Conservation (phyloP, 1,140 invertebrate genomes). For the Copidosoma floridanum region DNA sequence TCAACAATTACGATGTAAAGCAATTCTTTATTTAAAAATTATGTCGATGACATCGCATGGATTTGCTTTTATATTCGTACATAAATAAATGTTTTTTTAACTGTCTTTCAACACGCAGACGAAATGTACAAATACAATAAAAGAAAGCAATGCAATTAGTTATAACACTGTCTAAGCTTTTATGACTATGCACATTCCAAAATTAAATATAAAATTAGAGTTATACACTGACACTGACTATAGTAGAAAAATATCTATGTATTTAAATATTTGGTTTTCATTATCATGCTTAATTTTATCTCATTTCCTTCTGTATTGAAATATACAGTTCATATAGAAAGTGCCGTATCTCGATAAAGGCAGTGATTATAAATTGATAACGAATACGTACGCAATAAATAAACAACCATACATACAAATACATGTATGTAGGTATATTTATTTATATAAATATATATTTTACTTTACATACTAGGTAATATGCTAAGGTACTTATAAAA, state of each 20-base stretch:
- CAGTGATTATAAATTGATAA: slow-evolving; percentile 43
- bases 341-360: slow-evolving; percentile 48
- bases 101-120: background rate
- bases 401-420: too few relatives aligned
- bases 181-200: background rate
- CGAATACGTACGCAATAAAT: slow-evolving; percentile 38
- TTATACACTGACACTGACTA: slow-evolving; percentile 43
- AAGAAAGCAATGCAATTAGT: background rate
- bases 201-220: background rate
- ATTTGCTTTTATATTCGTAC: too few relatives aligned
- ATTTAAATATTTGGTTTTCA: slow-evolving; percentile 57
- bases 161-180: background rate
- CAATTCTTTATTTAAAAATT: too few relatives aligned
- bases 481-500: slow-evolving; percentile 34
- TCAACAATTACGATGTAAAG: too few relatives aligned
- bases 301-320: slow-evolving; percentile 38
- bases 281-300: slow-evolving; percentile 48
- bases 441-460: slow-evolving; percentile 40
- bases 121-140: slow-evolving; percentile 4
- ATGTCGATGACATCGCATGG: too few relatives aligned
- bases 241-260: slow-evolving; percentile 52
- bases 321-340: slow-evolving; percentile 50
- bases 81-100: too few relatives aligned
- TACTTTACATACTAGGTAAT: slow-evolving; percentile 46
- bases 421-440: slow-evolving; percentile 36